Conservation (phyloP, 2,797 vertebrate species). For the Crotalus adamanteus region DNA sequence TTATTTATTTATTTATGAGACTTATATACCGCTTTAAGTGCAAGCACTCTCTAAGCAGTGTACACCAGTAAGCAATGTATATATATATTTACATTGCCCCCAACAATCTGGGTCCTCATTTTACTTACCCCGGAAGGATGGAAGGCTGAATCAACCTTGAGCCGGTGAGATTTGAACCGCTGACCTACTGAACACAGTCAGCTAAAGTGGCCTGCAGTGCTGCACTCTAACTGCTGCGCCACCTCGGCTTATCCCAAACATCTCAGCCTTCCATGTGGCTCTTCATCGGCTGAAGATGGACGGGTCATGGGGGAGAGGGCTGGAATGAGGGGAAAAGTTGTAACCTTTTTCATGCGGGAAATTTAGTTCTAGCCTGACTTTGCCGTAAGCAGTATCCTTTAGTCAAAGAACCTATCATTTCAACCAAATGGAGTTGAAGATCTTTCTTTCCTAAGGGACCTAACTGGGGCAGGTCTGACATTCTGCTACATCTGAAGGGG, state of each 20-base stretch:
- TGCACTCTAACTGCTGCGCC: too few relatives aligned
- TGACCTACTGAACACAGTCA: too few relatives aligned
- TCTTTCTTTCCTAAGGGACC: not conserved
- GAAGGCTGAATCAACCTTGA: too few relatives aligned
- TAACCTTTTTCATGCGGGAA: not conserved
- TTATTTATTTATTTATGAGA: too few relatives aligned
- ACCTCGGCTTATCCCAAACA: not conserved
- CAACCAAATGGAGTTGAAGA: not conserved
- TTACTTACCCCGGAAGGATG: too few relatives aligned
- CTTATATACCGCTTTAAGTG: too few relatives aligned
- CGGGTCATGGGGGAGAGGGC: not conserved
- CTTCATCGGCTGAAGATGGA: not conserved
- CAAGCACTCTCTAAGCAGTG: too few relatives aligned
- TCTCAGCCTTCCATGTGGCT: not conserved
- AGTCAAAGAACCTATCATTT: not conserved
- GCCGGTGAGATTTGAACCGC: too few relatives aligned
- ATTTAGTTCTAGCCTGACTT: not conserved
- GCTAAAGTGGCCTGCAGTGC: too few relatives aligned
- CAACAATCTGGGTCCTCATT: too few relatives aligned
- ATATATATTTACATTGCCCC: too few relatives aligned
- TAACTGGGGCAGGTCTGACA: not conserved
- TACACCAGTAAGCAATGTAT: too few relatives aligned
- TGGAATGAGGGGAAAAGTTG: not conserved
- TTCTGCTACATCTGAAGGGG: not conserved
- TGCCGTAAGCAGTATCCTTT: not conserved